Evolutionary conservation across 2,888 invertebrate species (phyloP).

Genomic region (Himalopsyche anomala): DNA sequence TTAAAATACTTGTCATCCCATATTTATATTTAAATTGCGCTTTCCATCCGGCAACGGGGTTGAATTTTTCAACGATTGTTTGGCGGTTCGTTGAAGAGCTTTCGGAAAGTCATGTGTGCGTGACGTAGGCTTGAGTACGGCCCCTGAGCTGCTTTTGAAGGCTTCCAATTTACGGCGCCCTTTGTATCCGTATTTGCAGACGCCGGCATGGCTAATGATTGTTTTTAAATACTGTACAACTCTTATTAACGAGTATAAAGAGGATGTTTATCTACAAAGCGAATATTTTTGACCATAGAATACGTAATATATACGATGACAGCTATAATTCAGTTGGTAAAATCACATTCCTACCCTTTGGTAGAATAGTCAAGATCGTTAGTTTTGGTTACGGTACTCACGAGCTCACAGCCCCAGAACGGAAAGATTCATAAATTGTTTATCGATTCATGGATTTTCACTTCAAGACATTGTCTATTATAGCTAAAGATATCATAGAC

Average conservation of each 20-base stretch:
- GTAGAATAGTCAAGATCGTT: too few species aligned
- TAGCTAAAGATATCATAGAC: too few species aligned
- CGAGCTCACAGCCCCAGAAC: too few species aligned
- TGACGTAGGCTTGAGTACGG: constrained; percentile 23
- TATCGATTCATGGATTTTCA: too few species aligned
- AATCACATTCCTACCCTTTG: too few species aligned
- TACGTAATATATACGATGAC: too few species aligned
- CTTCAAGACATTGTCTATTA: too few species aligned
- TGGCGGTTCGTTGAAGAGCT: constrained; percentile 20
- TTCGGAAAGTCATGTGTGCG: constrained; percentile 22
- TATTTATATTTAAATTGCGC: constrained; percentile 31
- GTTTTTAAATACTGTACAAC: constrained; percentile 3
- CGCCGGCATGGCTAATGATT: background rate
- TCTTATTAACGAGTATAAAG: background rate
- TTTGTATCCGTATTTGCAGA: constrained; percentile 4
- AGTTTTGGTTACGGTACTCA: too few species aligned
- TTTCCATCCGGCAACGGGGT: background rate
- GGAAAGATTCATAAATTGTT: too few species aligned
- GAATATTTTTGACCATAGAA: too few species aligned
- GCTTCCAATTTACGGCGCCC: constrained; percentile 26
- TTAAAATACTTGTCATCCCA: constrained; percentile 27
- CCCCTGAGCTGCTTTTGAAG: constrained; percentile 1
- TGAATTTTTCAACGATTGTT: constrained; percentile 34
- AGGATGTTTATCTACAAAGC: background rate
- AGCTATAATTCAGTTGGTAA: too few species aligned